phyloP scores from a whole-genome alignment of 2,113 vertebrate species.

The Perca flavescens region DNA sequence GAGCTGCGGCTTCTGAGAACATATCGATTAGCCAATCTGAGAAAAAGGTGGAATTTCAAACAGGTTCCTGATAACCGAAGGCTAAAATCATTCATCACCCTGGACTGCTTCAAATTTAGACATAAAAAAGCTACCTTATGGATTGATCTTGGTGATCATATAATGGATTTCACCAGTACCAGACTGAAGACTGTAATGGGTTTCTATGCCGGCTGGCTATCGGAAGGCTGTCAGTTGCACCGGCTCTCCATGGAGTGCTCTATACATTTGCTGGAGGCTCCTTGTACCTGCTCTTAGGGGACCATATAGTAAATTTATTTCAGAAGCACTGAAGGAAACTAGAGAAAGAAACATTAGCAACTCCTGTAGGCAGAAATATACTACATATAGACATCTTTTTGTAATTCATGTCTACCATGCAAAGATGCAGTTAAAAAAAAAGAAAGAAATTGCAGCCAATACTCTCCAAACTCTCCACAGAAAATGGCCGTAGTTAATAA shows the following conservation, averaged over 20 bases:
- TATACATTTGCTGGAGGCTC: slow-evolving; percentile 66
- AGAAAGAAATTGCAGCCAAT: background rate
- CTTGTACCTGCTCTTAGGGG: slow-evolving; percentile 49
- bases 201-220: slow-evolving; percentile 66
- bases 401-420: slow-evolving; percentile 24
- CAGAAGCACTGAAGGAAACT: slow-evolving; percentile 62
- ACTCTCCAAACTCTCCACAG: slow-evolving; percentile 2
- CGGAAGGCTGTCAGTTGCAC: slow-evolving; percentile 62
- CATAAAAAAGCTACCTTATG: slow-evolving; percentile 76
- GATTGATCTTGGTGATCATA: slow-evolving; percentile 81
- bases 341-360: slow-evolving; percentile 57
- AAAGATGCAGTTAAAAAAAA: background rate
- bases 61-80: slow-evolving; percentile 73
- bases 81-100: slow-evolving; percentile 79
- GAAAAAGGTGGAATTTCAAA: slow-evolving; percentile 73
- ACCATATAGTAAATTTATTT: slow-evolving; percentile 67
- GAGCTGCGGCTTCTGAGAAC: slow-evolving; percentile 54
- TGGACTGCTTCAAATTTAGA: slow-evolving; percentile 77
- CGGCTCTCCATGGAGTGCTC: slow-evolving; percentile 56
- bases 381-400: slow-evolving; percentile 34
- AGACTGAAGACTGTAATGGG: slow-evolving; percentile 73
- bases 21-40: slow-evolving; percentile 64
- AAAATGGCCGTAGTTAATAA: slow-evolving; percentile 49
- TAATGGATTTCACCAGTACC: slow-evolving; percentile 73
- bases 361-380: slow-evolving; percentile 38